Percentiles rank a stretch among this genome's conserved stretches.
Evolutionary conservation across 2,888 invertebrate species (phyloP).

Genomic region (Thelaira solivaga): DNA sequence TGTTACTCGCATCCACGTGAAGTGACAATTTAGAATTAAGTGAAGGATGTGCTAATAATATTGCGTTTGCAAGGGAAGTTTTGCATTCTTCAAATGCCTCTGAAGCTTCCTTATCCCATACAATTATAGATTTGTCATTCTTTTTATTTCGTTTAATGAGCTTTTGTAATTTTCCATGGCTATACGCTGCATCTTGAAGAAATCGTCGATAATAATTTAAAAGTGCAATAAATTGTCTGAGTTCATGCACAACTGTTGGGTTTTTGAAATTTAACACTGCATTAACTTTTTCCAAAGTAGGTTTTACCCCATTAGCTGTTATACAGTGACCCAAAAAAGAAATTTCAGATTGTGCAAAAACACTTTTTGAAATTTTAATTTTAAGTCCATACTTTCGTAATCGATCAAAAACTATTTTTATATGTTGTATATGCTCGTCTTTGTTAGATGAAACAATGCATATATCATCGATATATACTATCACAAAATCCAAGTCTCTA

Average conservation of each 20-base stretch:
- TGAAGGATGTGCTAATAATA: conserved; percentile 17
- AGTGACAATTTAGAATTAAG: too few species aligned
- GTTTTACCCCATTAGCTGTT: conserved; percentile 13
- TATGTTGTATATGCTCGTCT: conserved; percentile 44
- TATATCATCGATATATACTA: conserved; percentile 63
- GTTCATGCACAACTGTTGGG: conserved; percentile 31
- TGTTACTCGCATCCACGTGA: conserved; percentile 14
- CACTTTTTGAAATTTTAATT: conserved; percentile 64
- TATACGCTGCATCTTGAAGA: conserved; percentile 43
- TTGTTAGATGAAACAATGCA: conserved; percentile 26
- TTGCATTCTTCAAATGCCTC: conserved; percentile 53
- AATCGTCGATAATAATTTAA: conserved; percentile 53
- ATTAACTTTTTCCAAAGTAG: conserved; percentile 32
- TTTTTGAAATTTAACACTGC: conserved; percentile 37
- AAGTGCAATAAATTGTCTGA: conserved; percentile 43
- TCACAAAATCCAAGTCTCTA: conserved; percentile 67
- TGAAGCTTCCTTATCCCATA: conserved; percentile 39
- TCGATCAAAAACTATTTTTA: conserved; percentile 46
- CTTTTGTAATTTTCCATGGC: conserved; percentile 34
- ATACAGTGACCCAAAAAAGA: conserved; percentile 38
- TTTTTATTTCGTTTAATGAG: conserved; percentile 46
- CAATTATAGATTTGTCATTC: conserved; percentile 44
- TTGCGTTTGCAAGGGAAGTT: conserved; percentile 32
- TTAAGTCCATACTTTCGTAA: conserved; percentile 53
- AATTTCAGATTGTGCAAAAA: conserved; percentile 23